Base-by-base conservation (phyloP, 2,797 vertebrate genomes). In the Rhincodon typus region DNA sequence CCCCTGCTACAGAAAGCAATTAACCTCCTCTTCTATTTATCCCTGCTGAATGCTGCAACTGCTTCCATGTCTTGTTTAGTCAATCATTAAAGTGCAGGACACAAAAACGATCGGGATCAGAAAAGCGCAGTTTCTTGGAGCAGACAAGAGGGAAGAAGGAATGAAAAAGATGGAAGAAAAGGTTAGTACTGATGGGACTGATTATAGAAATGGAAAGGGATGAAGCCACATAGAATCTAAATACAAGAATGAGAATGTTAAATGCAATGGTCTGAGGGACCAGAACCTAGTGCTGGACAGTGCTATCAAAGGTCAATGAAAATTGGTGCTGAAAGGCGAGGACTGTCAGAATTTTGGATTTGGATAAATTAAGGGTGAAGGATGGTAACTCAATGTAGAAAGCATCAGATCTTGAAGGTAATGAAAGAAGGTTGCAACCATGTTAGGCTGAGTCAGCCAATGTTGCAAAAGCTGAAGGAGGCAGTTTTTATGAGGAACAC, bases 31-130 rank as follows among this genome's bases (percentile, higher is more conserved):
- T 77, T 77, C 94, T 77, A 57, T 50, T 95, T 95, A 95, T 95
- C 94, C 94, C 53, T 57, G 69, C 70, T 95, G 94, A 70, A 77
- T 77, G 94, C 70, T 50, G 74, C 94, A 77, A 74, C 77, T 77
- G 94, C 94, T 95, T 95, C 72, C 94, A 95, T 77, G 94, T 57
- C 94, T 77, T 74, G 94, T 77, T 74, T 27, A 77, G 94, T 95
- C 94, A 95, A 95, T 95, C 94, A 95, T 30, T 50, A 50, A 53
- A 17, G 30, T 1, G 57, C 13, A 66, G 27, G 25, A 66, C 66
- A 19, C 15, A 62, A 30, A 21, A 8, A 19, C 4, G 30, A 34
- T 34, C 6, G 5, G 19, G n/a, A 93, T 42, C 4, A 12, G 0
- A 62, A 62, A 62, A 62, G 46, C 46, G 46, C 46, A 69, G 67